These are phyloP conservation scores for Mermis nigrescens DNA, from an alignment of 2,888 invertebrate species.

Conservation along the genomic window DNA sequence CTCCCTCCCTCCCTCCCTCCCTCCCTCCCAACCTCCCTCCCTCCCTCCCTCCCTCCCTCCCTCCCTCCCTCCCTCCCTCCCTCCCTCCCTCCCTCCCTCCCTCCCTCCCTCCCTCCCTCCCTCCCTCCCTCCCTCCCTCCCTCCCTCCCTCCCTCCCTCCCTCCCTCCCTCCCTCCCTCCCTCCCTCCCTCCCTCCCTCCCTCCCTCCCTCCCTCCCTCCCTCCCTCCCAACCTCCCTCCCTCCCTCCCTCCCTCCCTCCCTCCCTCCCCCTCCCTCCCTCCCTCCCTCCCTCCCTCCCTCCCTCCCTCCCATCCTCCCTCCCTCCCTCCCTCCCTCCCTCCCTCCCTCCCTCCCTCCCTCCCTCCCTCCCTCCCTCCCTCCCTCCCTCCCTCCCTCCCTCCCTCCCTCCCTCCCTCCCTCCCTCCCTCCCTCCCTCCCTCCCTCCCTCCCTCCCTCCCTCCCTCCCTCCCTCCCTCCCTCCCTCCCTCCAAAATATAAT, in stretches of 20 bases:
- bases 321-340: not conserved
- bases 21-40: not conserved
- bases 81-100: not conserved
- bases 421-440: not conserved
- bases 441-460: not conserved
- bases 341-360: not conserved
- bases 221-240: not conserved
- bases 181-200: not conserved
- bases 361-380: not conserved
- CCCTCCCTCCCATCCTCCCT: not conserved
- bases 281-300: not conserved
- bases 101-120: not conserved
- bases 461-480: not conserved
- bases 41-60: not conserved
- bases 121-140: not conserved
- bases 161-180: not conserved
- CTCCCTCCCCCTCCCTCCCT: not conserved
- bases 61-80: not conserved
- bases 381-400: not conserved
- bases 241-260: not conserved
- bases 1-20: not conserved
- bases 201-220: not conserved
- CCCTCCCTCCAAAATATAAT: not conserved
- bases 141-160: not conserved
- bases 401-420: not conserved